phyloP scores from a whole-genome alignment of 2,797 vertebrate genomes.

The Lacerta agilis region DNA sequence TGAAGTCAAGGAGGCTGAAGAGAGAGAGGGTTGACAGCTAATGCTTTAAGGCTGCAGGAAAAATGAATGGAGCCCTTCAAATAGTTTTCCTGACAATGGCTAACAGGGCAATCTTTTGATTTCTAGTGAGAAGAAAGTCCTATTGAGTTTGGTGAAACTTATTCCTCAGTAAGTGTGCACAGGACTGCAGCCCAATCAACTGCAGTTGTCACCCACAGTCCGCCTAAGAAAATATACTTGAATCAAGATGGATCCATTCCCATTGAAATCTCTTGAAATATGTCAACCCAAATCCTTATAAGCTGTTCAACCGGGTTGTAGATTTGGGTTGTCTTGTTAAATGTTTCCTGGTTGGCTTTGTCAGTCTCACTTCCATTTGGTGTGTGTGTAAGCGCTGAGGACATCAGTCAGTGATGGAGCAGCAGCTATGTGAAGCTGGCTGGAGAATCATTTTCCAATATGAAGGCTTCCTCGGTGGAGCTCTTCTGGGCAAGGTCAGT shows the following conservation, averaged over 20 bases:
- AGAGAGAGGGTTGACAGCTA: slow-evolving; percentile 57
- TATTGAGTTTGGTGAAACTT: background rate
- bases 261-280: background rate
- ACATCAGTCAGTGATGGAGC: too few species aligned
- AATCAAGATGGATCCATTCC: background rate
- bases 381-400: too few species aligned
- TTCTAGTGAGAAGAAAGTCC: background rate
- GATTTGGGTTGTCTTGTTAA: background rate
- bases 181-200: background rate
- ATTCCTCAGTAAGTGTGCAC: too few species aligned
- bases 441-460: too few species aligned
- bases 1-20: slow-evolving; percentile 64
- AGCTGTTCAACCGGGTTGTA: background rate
- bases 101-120: background rate
- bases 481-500: too few species aligned
- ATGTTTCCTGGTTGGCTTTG: background rate
- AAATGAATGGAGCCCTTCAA: slow-evolving; percentile 63
- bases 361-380: background rate
- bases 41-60: slow-evolving; percentile 76
- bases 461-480: too few species aligned
- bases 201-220: background rate
- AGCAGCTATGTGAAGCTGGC: too few species aligned
- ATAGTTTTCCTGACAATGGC: background rate
- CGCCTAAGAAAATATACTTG: background rate
- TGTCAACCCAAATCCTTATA: background rate